Evolutionary conservation across 2,888 invertebrate genomes (phyloP).

Genomic region (Microctonus hyperodae): DNA sequence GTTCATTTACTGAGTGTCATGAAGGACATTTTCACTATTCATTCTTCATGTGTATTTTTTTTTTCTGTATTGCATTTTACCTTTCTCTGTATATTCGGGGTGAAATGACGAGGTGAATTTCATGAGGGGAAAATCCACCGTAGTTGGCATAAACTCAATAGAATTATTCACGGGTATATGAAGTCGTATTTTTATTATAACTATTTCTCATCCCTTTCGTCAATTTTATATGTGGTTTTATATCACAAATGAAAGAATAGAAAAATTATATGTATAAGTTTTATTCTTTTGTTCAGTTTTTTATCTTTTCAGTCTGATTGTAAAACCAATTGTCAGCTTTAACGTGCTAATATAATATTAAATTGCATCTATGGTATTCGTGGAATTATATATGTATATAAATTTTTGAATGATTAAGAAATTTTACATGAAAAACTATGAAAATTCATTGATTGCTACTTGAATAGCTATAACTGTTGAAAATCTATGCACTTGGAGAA

Average conservation of each 20-base stretch:
- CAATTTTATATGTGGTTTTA: too few species aligned
- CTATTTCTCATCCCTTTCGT: neutral
- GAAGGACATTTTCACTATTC: neutral
- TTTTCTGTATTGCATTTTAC: neutral
- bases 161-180: constrained; percentile 4
- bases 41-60: neutral
- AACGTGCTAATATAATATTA: neutral
- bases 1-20: too few species aligned
- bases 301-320: neutral
- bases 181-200: constrained; percentile 1
- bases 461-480: neutral
- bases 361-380: neutral
- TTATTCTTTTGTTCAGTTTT: neutral
- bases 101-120: constrained; percentile 14
- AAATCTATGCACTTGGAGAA: neutral
- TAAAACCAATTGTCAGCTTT: neutral
- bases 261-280: too few species aligned
- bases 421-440: too few species aligned
- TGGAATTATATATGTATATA: too few species aligned
- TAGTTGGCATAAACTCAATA: constrained; percentile 8
- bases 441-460: neutral
- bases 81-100: neutral
- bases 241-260: too few species aligned
- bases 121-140: constrained; percentile 9
- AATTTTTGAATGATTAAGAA: too few species aligned